These are phyloP conservation scores for Amia ocellicauda DNA, from an alignment of 2,113 vertebrate genomes.

Conservation along the genomic window DNA sequence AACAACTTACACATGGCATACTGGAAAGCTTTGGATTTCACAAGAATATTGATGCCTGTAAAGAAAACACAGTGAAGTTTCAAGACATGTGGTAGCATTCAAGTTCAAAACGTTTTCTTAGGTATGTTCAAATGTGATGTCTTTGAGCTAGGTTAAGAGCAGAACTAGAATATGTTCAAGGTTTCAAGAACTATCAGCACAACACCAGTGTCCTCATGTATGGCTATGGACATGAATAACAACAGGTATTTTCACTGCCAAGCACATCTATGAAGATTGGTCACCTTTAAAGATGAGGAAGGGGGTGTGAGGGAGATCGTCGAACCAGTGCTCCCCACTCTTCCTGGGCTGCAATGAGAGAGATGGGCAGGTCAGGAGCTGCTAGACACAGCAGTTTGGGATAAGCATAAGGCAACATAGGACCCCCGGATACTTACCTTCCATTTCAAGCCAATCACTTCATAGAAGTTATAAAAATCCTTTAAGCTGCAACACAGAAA, in stretches of 20 bases:
- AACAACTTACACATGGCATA: slow-evolving; percentile 91
- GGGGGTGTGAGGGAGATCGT: slow-evolving; percentile 88
- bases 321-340: slow-evolving; percentile 92
- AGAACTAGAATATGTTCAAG: too few species aligned
- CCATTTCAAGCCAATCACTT: slow-evolving; percentile 93
- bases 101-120: too few species aligned
- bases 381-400: slow-evolving; percentile 1
- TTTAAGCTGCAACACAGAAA: slow-evolving; percentile 71
- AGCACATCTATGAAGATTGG: slow-evolving; percentile 1
- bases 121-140: neutral
- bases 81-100: too few species aligned
- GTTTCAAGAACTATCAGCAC: too few species aligned
- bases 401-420: rapidly evolving
- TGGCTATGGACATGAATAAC: too few species aligned
- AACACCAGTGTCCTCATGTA: too few species aligned
- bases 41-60: slow-evolving; percentile 90
- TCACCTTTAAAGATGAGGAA: slow-evolving; percentile 95
- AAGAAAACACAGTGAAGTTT: too few species aligned
- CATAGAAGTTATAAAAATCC: slow-evolving; percentile 95
- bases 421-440: slow-evolving; percentile 67
- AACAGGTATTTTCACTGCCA: too few species aligned
- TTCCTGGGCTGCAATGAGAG: slow-evolving; percentile 64
- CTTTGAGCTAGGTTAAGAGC: too few species aligned
- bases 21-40: slow-evolving; percentile 89
- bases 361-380: slow-evolving; percentile 15